Evolutionary conservation across 2,797 vertebrate genomes (phyloP).

Genomic region (Vipera ursinii): DNA sequence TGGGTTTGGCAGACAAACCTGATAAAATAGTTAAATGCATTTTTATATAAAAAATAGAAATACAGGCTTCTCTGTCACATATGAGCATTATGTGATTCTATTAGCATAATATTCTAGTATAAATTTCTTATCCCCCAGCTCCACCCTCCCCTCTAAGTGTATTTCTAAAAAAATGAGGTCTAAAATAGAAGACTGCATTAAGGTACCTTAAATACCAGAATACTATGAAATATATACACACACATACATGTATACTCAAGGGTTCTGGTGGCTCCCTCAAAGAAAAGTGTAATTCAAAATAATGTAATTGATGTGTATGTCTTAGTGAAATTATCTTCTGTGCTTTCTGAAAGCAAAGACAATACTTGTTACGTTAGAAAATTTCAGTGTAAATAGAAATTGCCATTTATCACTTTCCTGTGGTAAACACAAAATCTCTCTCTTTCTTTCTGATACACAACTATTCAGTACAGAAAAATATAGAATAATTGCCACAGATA

Average conservation of each 20-base stretch:
- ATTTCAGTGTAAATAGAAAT: background rate
- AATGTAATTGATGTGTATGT: background rate
- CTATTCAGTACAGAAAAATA: background rate
- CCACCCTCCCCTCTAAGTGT: background rate
- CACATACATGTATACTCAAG: background rate
- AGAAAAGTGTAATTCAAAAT: background rate
- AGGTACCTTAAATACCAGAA: background rate
- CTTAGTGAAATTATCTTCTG: background rate
- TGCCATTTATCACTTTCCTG: background rate
- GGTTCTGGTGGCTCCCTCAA: background rate
- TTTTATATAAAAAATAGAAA: background rate
- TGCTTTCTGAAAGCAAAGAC: background rate
- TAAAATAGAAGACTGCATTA: background rate
- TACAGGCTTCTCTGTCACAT: background rate
- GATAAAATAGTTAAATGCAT: background rate
- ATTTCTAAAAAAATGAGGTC: background rate
- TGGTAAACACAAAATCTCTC: background rate
- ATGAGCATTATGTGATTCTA: background rate
- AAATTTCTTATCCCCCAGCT: background rate
- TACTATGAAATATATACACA: background rate
- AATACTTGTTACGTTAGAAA: background rate
- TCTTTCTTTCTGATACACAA: no score
- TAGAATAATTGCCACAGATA: background rate
- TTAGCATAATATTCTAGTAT: background rate
- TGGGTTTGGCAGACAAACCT: background rate